Evolutionary conservation across 2,888 invertebrate genomes (phyloP), one percentile per base, ranked within the genome.

Genomic region (Saturnia pavonia): DNA sequence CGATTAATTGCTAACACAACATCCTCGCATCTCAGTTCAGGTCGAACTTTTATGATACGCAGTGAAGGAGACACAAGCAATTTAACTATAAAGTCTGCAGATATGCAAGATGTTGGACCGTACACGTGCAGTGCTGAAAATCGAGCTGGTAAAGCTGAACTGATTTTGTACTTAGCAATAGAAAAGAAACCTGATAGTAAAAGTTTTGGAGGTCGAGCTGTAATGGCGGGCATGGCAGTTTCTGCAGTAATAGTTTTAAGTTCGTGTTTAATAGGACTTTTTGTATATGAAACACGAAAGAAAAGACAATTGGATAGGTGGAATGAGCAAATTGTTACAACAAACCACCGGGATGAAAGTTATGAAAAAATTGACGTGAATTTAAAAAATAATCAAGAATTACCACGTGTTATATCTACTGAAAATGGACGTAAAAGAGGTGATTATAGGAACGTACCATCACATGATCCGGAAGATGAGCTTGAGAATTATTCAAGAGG

Each of bases 281-380:
- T 96, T 84, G 94, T 96, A 79, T 94, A 96, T 75, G 96, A 95
- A 83, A 94, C 94, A 83, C 94, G 95, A 78, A 95, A 95, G 84
- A 93, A 95, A 85, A 94, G 95, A 85, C 92, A 91, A 79, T 83
- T 91, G 84, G 91, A 91, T 88, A 90, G 92, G 83, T 92, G 92
- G 92, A 92, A 93, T 77, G 92, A 93, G 83, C 93, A 93, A 82
- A 93, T 93, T 82, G 94, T 94, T 78, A 91, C 90, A 19, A 83
- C 88, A 48, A 92, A 89, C 82, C 91, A 92, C 76, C 88, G 91
- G 72, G 93, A 92, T 75, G 96, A 96, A 80, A 96, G 95, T 88
- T 97, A 97, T 83, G 97, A 97, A 86, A 97, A 97, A 92, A 97
- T 97, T 76, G 97, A 97, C 85, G 95, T 96, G 94, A 96, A 95